Conservation (phyloP, 2,797 vertebrate species). For the Brachymystax lenok region DNA sequence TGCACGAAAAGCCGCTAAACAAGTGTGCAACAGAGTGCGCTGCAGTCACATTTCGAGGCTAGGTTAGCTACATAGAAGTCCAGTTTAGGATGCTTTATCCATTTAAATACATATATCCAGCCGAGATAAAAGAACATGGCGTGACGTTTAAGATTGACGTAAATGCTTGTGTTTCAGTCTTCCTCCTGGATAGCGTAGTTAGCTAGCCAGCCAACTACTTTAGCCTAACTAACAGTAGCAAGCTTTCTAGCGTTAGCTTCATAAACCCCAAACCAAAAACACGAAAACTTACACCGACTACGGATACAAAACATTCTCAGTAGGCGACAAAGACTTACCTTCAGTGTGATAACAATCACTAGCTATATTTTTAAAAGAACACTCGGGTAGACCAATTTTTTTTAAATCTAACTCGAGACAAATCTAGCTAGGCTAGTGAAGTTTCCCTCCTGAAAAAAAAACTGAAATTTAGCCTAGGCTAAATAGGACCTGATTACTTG, state of each 20-base stretch:
- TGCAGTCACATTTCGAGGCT: no score
- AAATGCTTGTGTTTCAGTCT: not conserved
- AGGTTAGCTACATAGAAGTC: no score
- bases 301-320: not conserved
- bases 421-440: conserved; percentile 41
- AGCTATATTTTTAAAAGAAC: conserved; percentile 5
- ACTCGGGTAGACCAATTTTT: not conserved
- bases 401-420: conserved; percentile 49
- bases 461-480: conserved; percentile 50
- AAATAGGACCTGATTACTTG: conserved; percentile 51
- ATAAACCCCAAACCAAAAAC: conserved; percentile 11
- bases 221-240: not conserved
- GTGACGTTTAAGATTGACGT: no score
- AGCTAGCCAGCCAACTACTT: not conserved
- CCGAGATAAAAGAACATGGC: no score
- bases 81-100: no score
- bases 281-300: conserved; percentile 11
- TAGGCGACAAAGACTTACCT: conserved; percentile 26
- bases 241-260: conserved; percentile 13
- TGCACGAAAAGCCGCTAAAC: no score
- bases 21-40: no score
- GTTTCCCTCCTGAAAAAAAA: conserved; percentile 57
- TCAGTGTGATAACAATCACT: conserved; percentile 11
- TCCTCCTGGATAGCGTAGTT: not conserved
- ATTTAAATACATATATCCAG: no score